Evolutionary conservation across 2,797 vertebrate genomes (phyloP).

Genomic region (Cygnus olor): DNA sequence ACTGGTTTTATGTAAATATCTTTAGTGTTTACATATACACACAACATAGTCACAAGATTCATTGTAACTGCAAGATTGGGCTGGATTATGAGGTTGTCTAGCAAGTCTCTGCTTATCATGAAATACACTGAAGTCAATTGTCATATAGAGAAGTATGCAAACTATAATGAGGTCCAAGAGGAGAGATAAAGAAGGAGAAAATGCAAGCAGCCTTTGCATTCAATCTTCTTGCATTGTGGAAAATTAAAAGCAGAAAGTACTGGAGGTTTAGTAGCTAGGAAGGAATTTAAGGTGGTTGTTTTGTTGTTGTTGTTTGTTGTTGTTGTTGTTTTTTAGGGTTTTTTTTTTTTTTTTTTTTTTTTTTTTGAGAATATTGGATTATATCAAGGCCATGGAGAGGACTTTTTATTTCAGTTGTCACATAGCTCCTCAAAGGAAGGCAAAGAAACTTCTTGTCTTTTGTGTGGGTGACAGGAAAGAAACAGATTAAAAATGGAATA

Average conservation of each 20-base stretch:
- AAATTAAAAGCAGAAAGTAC: background rate
- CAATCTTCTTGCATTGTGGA: background rate
- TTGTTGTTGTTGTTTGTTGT: too few relatives aligned
- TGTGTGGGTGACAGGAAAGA: background rate
- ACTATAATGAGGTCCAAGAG: background rate
- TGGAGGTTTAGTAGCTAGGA: too few relatives aligned
- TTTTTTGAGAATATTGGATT: background rate
- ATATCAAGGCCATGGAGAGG: background rate
- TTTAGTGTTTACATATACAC: constrained; percentile 34
- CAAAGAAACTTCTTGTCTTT: background rate
- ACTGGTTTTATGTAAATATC: constrained; percentile 41
- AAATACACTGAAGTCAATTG: background rate
- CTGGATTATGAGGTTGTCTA: constrained; percentile 45
- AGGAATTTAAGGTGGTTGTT: too few relatives aligned
- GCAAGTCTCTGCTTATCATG: background rate
- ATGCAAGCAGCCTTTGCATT: background rate
- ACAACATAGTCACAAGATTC: constrained; percentile 14
- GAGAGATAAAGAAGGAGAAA: background rate
- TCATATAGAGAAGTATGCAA: background rate
- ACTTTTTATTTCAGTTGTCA: background rate
- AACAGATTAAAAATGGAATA: background rate
- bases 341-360: background rate
- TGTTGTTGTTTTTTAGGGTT: background rate
- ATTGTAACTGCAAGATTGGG: constrained; percentile 9
- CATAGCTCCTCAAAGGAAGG: background rate